Conservation (phyloP, 2,888 invertebrate genomes). For the Eupithecia dodoneata region DNA sequence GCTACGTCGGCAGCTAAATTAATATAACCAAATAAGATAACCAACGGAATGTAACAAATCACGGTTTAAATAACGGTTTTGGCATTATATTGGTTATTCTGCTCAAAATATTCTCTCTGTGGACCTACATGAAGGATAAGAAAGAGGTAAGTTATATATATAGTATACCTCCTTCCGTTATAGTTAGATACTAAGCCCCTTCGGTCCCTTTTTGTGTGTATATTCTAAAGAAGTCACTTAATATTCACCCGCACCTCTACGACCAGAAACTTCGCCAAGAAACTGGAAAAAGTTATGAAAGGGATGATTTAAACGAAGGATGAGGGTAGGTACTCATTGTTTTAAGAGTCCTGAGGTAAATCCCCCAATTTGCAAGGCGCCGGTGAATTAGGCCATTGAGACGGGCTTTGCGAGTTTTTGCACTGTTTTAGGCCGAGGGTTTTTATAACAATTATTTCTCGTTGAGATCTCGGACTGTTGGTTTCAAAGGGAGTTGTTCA, state of each 20-base stretch:
- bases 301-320: constrained; percentile 45
- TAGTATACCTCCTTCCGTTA: not conserved
- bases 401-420: constrained; percentile 30
- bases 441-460: constrained; percentile 10
- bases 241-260: constrained; percentile 35
- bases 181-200: not conserved
- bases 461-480: not conserved
- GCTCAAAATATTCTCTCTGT: no score
- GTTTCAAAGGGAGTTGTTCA: not conserved
- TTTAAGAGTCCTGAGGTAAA: constrained; percentile 36
- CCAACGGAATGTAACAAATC: no score
- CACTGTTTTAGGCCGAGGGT: constrained; percentile 5
- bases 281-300: constrained; percentile 47
- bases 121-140: not conserved
- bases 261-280: constrained; percentile 32
- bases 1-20: no score
- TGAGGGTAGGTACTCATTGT: constrained; percentile 41
- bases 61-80: no score
- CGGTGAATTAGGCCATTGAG: constrained; percentile 42
- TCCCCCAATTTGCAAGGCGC: constrained; percentile 36
- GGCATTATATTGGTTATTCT: no score
- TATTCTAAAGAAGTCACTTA: constrained; percentile 26
- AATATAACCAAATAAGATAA: no score
- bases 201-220: constrained; percentile 7
- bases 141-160: not conserved